phyloP scores from a whole-genome alignment of 2,797 vertebrate species.

The Clarias platycephalus region DNA sequence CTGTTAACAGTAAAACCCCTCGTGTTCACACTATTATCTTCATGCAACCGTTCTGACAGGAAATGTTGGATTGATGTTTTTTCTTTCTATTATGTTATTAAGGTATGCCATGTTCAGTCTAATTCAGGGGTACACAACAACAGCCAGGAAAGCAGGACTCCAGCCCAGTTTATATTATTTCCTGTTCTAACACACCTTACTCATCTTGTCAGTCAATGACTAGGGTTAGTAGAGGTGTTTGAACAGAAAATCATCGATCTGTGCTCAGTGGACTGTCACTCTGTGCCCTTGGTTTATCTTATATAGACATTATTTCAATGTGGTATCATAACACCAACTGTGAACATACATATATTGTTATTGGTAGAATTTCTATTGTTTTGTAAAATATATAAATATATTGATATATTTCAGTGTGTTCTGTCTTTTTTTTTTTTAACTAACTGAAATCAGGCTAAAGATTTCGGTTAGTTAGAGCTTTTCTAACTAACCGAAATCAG shows the following conservation, averaged over 20 bases:
- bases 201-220: not conserved
- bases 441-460: not conserved
- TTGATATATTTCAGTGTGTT: conserved; percentile 49
- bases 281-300: conserved; percentile 54
- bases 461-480: not conserved
- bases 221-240: conserved; percentile 5
- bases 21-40: conserved; percentile 41
- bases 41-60: conserved; percentile 44
- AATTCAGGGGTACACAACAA: conserved; percentile 34
- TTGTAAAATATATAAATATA: conserved; percentile 70
- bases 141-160: conserved; percentile 63
- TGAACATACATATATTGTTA: conserved; percentile 81
- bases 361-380: conserved; percentile 80
- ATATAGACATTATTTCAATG: conserved; percentile 71
- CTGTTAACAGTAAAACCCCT: conserved; percentile 43
- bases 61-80: conserved; percentile 53
- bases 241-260: conserved; percentile 6
- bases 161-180: conserved; percentile 47
- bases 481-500: not conserved
- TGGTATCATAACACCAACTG: conserved; percentile 77
- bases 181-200: conserved; percentile 8
- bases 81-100: conserved; percentile 49
- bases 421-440: conserved; percentile 58
- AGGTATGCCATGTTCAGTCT: conserved; percentile 67
- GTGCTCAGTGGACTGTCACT: conserved; percentile 59